Percentiles rank a stretch among this genome's conserved stretches.
Conservation (phyloP, 2,113 vertebrate species). For the Vulpes lagopus region DNA sequence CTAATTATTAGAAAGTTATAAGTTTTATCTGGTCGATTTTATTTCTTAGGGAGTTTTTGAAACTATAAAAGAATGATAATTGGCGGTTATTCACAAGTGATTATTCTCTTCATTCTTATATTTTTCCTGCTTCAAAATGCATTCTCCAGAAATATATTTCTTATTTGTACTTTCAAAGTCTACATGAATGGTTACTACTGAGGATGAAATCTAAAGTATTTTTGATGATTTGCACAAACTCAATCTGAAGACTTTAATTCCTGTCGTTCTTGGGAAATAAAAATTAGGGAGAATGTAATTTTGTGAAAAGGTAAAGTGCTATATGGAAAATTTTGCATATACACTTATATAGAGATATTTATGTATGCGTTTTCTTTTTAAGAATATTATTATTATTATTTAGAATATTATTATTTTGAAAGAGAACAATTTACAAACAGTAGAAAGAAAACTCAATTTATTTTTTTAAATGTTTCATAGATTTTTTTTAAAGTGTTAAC, state of each 20-base stretch:
- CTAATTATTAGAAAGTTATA: constrained; percentile 22
- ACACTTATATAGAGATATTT: neutral
- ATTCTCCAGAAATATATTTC: neutral
- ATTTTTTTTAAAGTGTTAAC: neutral
- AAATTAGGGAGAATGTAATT: neutral
- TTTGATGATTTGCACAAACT: neutral
- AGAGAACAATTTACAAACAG: neutral
- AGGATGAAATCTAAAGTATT: neutral
- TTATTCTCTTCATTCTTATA: neutral
- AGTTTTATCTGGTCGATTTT: constrained; percentile 10
- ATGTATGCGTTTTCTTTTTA: neutral
- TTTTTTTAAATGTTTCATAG: neutral
- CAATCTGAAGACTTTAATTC: neutral
- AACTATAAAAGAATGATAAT: neutral
- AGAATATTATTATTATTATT: neutral
- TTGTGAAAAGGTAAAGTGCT: neutral
- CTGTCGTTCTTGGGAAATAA: neutral
- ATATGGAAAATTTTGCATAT: neutral
- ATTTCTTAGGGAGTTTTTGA: neutral
- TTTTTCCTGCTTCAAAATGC: neutral
- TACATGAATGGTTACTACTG: neutral
- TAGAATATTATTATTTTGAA: neutral
- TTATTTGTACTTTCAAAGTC: constrained; percentile 44
- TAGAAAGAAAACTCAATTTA: neutral
- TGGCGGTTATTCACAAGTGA: neutral